phyloP scores from a whole-genome alignment of 2,113 vertebrate species.

The Campylomormyrus tamandua region DNA sequence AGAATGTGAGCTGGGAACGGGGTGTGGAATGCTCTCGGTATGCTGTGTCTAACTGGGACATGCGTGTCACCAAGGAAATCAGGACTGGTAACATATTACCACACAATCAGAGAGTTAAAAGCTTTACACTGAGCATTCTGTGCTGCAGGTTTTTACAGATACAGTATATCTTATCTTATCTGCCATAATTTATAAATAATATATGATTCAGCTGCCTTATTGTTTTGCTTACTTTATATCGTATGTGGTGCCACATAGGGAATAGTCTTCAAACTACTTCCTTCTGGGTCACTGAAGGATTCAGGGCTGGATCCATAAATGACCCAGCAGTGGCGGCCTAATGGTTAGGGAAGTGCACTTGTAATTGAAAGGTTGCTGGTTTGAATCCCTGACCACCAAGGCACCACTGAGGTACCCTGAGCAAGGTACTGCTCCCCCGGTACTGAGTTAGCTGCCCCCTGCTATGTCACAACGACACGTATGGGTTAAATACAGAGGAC shows the following conservation, averaged over 20 bases:
- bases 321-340: neutral
- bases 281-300: neutral
- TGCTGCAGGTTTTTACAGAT: neutral
- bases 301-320: neutral
- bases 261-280: neutral
- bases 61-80: slow-evolving; percentile 49
- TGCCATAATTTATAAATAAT: neutral
- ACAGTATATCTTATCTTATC: neutral
- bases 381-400: too few relatives aligned
- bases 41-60: slow-evolving; percentile 44
- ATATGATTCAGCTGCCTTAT: neutral
- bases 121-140: neutral
- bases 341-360: too few relatives aligned
- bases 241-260: neutral
- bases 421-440: too few relatives aligned
- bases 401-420: too few relatives aligned
- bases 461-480: too few relatives aligned
- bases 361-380: too few relatives aligned
- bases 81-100: slow-evolving; percentile 55
- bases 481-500: too few relatives aligned
- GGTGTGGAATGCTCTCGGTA: slow-evolving; percentile 28
- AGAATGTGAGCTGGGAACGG: slow-evolving; percentile 23
- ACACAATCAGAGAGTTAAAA: slow-evolving; percentile 27
- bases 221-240: neutral
- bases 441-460: too few relatives aligned